A percentile compares a stretch with the other conserved stretches of the same genome.
These are phyloP conservation scores for Hoplodrina ambigua DNA, from an alignment of 2,888 invertebrate species.

Conservation along the genomic window DNA sequence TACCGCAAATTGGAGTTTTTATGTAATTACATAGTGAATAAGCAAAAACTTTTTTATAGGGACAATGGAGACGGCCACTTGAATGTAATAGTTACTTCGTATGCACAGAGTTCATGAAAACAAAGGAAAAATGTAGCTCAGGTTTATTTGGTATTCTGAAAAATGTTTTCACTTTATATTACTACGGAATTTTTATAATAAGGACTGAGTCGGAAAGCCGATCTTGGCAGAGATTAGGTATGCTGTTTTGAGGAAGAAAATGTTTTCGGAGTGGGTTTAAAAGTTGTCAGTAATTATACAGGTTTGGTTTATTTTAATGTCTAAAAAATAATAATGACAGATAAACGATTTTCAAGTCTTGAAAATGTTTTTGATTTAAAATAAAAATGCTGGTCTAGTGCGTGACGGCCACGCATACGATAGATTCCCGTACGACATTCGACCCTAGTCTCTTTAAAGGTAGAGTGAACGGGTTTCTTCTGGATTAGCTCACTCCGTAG, in stretches of 20 bases:
- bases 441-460: too few species aligned
- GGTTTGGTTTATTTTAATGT: constrained; percentile 2
- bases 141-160: constrained; percentile 54
- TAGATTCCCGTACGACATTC: too few species aligned
- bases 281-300: constrained; percentile 4
- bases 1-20: constrained; percentile 84
- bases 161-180: constrained; percentile 51
- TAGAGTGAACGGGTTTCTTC: too few species aligned
- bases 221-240: constrained; percentile 54
- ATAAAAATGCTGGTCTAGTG: too few species aligned
- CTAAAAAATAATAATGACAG: background rate
- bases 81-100: constrained; percentile 60
- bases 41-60: constrained; percentile 73
- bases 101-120: constrained; percentile 57
- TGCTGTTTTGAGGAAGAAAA: constrained; percentile 40
- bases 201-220: constrained; percentile 48
- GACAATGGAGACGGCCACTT: constrained; percentile 67
- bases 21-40: constrained; percentile 83
- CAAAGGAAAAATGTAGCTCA: constrained; percentile 49
- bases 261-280: constrained; percentile 13
- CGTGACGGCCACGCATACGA: too few species aligned
- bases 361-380: background rate
- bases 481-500: too few species aligned
- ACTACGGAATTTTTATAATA: constrained; percentile 47
- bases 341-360: background rate